Base-by-base conservation (phyloP, 1,140 invertebrate species). In the Aleiodes sp. region DNA sequence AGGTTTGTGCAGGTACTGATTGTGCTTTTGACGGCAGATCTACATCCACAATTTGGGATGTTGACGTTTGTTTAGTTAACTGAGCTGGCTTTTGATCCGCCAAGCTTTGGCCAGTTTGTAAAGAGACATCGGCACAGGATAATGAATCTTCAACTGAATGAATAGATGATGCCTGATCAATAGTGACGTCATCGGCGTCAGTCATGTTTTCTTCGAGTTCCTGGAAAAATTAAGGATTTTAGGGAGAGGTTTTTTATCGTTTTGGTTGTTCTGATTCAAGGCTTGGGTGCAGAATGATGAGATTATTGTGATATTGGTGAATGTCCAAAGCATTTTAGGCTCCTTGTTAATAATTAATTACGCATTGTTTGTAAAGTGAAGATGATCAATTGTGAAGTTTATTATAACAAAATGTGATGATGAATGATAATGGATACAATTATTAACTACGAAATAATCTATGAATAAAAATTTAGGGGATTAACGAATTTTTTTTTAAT, bases 51-150 rank as follows among this genome's bases (percentile, higher is more conserved):
- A 80, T 76, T 57, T 74, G 76, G 31, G 76, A 76, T 6, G 82
- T 84, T 14, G 83, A 84, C 0, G 83, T 84, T 52, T 84, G 77
- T 68, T 82, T 84, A 9, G 78, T 78, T 2, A 81, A 68, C 35
- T 77, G 75, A 35, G 68, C 62, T 4, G 80, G 76, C 65, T 82
- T 82, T 56, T 74, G 4, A 1, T 73, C 68, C 26, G 79, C 71
- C 70, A 85, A 75, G 72, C 84, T 85, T 41, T 77, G 84, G 10
- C 85, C 84, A 2, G 84, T 85, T 71, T 86, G 84, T 21, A 86
- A 64, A 1, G 85, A 86, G 28, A 85, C 83, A 31, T 86, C 84
- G 10, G 81, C 82, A 43, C 84, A 72, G 2, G 82, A 82, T 16
- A 79, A 78, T 26, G 77, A 31, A 75, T 68, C 75, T 60, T 78